Percentiles rank a stretch among this genome's conserved stretches.
phyloP scores from a whole-genome alignment of 2,888 invertebrate genomes.

The Allophyes oxyacanthae region DNA sequence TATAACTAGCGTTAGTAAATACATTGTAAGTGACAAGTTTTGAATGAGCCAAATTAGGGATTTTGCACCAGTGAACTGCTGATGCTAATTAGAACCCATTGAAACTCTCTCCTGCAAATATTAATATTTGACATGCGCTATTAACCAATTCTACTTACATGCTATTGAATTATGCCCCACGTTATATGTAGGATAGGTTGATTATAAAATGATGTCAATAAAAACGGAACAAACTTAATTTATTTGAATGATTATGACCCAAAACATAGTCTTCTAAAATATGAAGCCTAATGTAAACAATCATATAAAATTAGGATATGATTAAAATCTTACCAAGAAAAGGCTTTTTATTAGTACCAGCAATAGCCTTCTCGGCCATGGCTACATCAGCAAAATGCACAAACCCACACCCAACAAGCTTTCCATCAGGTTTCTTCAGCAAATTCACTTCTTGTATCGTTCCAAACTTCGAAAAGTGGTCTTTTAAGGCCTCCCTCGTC shows the following conservation, averaged over 20 bases:
- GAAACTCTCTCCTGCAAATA: too few species aligned
- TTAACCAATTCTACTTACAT: too few species aligned
- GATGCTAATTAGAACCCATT: too few species aligned
- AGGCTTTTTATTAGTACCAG: slow-evolving; percentile 91
- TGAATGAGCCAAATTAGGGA: too few species aligned
- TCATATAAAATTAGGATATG: slow-evolving; percentile 4
- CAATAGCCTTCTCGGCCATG: slow-evolving; percentile 94
- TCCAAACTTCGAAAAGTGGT: slow-evolving; percentile 93
- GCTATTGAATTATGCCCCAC: too few species aligned
- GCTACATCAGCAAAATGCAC: slow-evolving; percentile 94
- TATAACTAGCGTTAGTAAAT: too few species aligned
- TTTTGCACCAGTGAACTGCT: too few species aligned
- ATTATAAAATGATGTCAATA: too few species aligned
- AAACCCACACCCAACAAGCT: slow-evolving; percentile 96
- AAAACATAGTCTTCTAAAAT: neutral
- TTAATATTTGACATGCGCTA: too few species aligned
- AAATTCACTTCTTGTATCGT: slow-evolving; percentile 93
- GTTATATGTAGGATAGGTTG: too few species aligned
- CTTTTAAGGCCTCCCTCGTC: slow-evolving; percentile 91
- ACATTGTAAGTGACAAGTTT: too few species aligned
- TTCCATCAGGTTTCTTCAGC: slow-evolving; percentile 92
- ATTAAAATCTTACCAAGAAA: slow-evolving; percentile 84
- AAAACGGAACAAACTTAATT: too few species aligned
- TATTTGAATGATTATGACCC: neutral
- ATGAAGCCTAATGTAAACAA: neutral